Percentiles rank a stretch among this genome's conserved stretches.
Conservation (phyloP, 2,113 vertebrate genomes). For the Peromyscus polionotus region DNA sequence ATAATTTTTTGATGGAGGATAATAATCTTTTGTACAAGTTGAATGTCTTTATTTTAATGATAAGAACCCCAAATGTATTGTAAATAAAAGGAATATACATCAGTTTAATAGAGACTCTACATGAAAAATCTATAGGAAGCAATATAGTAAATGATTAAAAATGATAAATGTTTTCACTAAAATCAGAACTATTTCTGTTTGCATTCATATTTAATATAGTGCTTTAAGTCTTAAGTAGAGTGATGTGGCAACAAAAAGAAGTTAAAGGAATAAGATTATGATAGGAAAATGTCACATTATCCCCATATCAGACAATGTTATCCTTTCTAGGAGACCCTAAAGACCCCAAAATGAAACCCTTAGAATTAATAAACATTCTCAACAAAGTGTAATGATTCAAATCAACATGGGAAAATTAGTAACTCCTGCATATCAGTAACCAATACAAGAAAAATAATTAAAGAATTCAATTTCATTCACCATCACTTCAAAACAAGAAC, state of each 20-base stretch:
- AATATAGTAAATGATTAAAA: too few relatives aligned
- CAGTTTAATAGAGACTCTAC: too few relatives aligned
- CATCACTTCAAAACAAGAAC: neutral
- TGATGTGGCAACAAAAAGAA: neutral
- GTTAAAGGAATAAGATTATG: neutral
- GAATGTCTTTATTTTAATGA: neutral
- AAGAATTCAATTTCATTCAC: neutral
- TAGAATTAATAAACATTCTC: neutral
- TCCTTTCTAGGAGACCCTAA: neutral
- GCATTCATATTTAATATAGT: neutral
- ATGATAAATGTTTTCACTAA: too few relatives aligned
- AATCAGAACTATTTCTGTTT: too few relatives aligned
- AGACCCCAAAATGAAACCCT: neutral
- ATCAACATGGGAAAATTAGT: neutral
- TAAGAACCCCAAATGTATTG: neutral
- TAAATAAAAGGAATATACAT: neutral
- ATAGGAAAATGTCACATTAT: neutral
- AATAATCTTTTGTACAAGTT: neutral
- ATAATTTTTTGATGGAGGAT: neutral
- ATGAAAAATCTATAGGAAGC: too few relatives aligned
- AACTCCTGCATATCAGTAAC: neutral
- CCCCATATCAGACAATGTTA: neutral
- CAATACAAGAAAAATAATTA: neutral
- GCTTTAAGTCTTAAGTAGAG: neutral
- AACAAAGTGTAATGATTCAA: neutral